phyloP scores from a whole-genome alignment of 2,888 invertebrate species.

The Embidobia sp. region DNA sequence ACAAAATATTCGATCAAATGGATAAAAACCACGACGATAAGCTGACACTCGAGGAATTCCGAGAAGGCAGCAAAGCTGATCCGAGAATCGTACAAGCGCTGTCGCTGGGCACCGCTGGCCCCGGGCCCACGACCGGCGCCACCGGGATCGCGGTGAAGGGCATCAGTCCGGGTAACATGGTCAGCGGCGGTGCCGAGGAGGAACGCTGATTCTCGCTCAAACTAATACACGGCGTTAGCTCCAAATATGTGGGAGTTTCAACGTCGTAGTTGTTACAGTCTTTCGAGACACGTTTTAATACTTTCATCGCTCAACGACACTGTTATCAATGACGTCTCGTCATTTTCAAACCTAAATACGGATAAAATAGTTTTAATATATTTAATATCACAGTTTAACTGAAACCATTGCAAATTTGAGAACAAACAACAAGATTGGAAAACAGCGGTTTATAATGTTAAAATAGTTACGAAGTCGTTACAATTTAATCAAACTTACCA shows the following conservation, averaged over 20 bases:
- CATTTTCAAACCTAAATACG: constrained; percentile 10
- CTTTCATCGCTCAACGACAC: constrained; percentile 52
- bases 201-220: constrained; percentile 52
- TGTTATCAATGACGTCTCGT: constrained; percentile 37
- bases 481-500: constrained; percentile 4
- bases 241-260: constrained; percentile 36
- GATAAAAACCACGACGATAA: constrained; percentile 99
- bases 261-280: constrained; percentile 58
- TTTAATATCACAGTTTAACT: constrained; percentile 17
- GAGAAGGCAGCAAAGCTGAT: constrained; percentile 98
- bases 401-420: neutral
- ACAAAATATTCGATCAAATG: constrained; percentile 99
- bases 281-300: constrained; percentile 48
- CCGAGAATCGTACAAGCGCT: constrained; percentile 98
- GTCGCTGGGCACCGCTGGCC: constrained; percentile 89
- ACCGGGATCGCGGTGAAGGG: constrained; percentile 44
- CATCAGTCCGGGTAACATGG: constrained; percentile 16
- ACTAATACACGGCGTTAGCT: constrained; percentile 12
- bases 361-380: constrained; percentile 5
- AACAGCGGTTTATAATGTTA: constrained; percentile 15
- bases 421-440: neutral
- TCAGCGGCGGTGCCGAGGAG: constrained; percentile 30
- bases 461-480: neutral
- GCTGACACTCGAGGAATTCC: constrained; percentile 96
- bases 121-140: constrained; percentile 23